These are phyloP conservation scores for Elephas maximus DNA, from an alignment of 2,113 vertebrate species.

Conservation along the genomic window DNA sequence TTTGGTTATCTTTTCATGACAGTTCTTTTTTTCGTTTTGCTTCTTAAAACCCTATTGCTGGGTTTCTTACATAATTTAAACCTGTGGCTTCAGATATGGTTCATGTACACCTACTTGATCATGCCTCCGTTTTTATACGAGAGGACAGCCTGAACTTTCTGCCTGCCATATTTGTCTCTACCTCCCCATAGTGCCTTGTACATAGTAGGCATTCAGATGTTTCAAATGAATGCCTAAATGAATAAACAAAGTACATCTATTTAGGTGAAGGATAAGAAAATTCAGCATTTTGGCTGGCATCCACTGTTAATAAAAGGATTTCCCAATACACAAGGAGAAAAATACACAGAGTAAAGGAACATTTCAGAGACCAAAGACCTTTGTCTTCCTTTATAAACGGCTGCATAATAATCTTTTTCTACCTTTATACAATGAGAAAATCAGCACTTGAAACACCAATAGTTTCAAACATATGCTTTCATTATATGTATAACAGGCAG, in stretches of 20 bases:
- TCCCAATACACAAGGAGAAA: not conserved
- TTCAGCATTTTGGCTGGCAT: not conserved
- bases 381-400: not conserved
- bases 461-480: slow-evolving; percentile 60
- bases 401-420: not conserved
- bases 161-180: not conserved
- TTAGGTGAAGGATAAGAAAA: slow-evolving; percentile 52
- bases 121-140: not conserved
- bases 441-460: slow-evolving; percentile 36
- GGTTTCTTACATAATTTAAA: slow-evolving; percentile 39
- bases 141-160: not conserved
- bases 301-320: slow-evolving; percentile 30
- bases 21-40: slow-evolving; percentile 20
- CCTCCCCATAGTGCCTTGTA: not conserved
- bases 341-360: not conserved
- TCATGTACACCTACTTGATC: not conserved
- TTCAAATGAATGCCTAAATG: slow-evolving; percentile 38
- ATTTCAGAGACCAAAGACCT: slow-evolving; percentile 9
- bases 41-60: not conserved
- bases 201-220: slow-evolving; percentile 21
- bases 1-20: not conserved
- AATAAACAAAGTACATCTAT: not conserved
- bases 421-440: slow-evolving; percentile 64
- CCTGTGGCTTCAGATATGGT: not conserved
- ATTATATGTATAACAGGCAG: slow-evolving; percentile 40